A percentile compares a stretch with the other conserved stretches of the same genome.
These are phyloP conservation scores for Pipistrellus pygmaeus DNA, from an alignment of 2,797 vertebrate genomes.

Conservation along the genomic window DNA sequence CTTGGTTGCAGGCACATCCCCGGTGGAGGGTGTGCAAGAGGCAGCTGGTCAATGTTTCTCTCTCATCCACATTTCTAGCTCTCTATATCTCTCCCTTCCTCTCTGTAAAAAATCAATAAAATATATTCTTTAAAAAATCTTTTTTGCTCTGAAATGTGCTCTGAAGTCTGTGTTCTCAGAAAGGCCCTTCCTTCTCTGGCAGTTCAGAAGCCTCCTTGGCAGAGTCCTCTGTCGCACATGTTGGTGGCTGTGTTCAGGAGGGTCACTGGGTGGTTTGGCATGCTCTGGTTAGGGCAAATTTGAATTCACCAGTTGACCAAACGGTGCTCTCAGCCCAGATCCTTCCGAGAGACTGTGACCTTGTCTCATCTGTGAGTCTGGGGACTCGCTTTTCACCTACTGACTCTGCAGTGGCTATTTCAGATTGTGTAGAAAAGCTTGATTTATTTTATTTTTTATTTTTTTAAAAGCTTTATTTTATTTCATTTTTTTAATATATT, in stretches of 20 bases:
- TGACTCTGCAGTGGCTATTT: neutral
- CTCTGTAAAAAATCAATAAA: no score
- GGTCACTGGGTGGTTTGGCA: neutral
- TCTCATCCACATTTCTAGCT: no score
- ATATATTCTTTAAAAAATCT: no score
- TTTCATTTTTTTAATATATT: no score
- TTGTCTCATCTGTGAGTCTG: neutral
- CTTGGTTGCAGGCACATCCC: no score
- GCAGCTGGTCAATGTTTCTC: no score
- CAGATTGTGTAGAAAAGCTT: neutral
- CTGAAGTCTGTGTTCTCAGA: neutral
- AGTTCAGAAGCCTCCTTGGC: neutral
- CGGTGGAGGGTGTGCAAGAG: no score
- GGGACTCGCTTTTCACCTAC: neutral
- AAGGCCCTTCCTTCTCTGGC: neutral
- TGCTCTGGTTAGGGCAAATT: neutral
- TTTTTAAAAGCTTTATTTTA: conserved; percentile 20
- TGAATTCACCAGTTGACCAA: neutral
- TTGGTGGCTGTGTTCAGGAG: neutral
- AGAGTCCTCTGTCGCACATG: neutral
- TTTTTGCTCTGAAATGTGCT: neutral
- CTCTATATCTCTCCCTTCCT: no score
- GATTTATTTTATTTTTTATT: no score
- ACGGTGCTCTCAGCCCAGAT: neutral
- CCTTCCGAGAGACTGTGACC: neutral